Conservation (phyloP, 2,113 vertebrate genomes). For the Podilymbus podiceps region DNA sequence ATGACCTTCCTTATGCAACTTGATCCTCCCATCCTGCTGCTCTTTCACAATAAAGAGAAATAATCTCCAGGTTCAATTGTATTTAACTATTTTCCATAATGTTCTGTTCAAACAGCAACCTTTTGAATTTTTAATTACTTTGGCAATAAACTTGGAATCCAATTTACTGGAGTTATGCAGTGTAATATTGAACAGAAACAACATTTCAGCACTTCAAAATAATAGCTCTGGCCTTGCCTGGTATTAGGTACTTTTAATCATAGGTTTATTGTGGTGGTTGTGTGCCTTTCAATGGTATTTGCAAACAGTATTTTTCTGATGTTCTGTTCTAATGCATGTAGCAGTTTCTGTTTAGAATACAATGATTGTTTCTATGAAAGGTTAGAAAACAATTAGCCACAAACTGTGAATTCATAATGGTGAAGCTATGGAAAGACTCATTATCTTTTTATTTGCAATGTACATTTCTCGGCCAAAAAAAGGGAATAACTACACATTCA, state of each 20-base stretch:
- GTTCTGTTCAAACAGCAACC: constrained; percentile 9
- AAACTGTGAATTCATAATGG: not conserved
- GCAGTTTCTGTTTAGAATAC: not conserved
- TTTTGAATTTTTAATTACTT: constrained; percentile 55
- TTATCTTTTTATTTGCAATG: not conserved
- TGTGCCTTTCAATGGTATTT: not conserved
- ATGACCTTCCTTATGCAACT: not conserved
- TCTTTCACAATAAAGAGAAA: not conserved
- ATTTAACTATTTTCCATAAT: constrained; percentile 4
- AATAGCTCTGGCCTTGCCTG: not conserved
- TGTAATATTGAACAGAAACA: constrained; percentile 21
- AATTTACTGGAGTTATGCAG: constrained; percentile 28
- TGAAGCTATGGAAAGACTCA: not conserved
- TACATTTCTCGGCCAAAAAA: not conserved
- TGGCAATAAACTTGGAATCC: constrained; percentile 22
- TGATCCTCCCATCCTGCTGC: not conserved
- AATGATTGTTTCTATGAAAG: not conserved
- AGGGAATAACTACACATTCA: not conserved
- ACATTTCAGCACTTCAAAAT: not conserved
- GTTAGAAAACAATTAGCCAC: not conserved
- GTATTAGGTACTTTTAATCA: not conserved
- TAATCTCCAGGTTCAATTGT: not conserved
- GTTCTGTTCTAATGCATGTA: not conserved
- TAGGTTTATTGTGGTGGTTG: not conserved
- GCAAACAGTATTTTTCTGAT: not conserved